Percentiles rank a stretch among this genome's conserved stretches.
Evolutionary conservation across 2,888 invertebrate species (phyloP).

Genomic region (Drosophila anomalata): DNA sequence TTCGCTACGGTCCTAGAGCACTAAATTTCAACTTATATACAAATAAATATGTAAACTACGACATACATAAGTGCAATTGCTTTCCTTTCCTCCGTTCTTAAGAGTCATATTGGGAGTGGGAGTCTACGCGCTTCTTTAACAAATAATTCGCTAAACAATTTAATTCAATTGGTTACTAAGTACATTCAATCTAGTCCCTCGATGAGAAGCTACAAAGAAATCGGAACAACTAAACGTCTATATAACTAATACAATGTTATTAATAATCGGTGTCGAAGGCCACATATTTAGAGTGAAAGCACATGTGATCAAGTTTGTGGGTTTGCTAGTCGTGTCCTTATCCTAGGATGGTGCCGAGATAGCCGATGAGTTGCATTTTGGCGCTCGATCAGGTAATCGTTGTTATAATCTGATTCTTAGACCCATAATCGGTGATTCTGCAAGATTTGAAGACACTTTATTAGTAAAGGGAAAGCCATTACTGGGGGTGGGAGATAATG

Average conservation of each 20-base stretch:
- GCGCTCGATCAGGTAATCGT: conserved; percentile 84
- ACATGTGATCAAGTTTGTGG: conserved; percentile 42
- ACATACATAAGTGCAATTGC: conserved; percentile 39
- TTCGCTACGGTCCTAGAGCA: conserved; percentile 42
- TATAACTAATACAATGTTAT: conserved; percentile 37
- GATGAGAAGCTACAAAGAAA: conserved; percentile 4
- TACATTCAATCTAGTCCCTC: conserved; percentile 29
- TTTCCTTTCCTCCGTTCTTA: conserved; percentile 35
- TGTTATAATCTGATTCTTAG: conserved; percentile 86
- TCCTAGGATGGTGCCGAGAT: conserved; percentile 20
- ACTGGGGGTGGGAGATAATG: background rate
- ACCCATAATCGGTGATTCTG: conserved; percentile 86
- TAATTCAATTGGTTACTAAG: conserved; percentile 43
- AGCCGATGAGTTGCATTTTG: conserved; percentile 42
- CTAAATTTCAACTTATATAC: conserved; percentile 58
- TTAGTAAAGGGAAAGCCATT: no score
- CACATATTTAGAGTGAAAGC: conserved; percentile 66
- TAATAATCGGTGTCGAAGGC: conserved; percentile 74
- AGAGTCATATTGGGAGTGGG: conserved; percentile 50
- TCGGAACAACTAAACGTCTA: conserved; percentile 41
- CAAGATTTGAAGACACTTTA: conserved; percentile 23
- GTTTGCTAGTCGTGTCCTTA: conserved; percentile 27
- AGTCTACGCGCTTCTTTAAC: conserved; percentile 10
- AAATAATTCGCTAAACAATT: conserved; percentile 37
- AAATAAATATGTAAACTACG: conserved; percentile 59